phyloP scores from a whole-genome alignment of 1,140 invertebrate species.

The Capitella teleta region DNA sequence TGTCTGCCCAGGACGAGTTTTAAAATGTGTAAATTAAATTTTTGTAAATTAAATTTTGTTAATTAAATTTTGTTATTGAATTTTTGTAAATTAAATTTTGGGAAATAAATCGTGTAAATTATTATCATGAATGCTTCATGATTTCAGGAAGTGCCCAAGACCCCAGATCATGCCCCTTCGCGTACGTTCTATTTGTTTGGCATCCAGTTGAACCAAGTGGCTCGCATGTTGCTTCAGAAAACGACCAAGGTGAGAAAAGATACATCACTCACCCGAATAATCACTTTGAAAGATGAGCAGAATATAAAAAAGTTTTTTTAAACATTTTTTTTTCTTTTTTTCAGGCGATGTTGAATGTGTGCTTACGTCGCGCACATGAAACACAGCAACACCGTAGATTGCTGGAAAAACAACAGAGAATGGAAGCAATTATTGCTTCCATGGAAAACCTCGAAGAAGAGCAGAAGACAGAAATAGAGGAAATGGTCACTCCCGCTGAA shows the following conservation, averaged over 20 bases:
- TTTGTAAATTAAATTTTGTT: neutral
- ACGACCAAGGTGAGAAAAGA: conserved; percentile 62
- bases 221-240: conserved; percentile 59
- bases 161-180: conserved; percentile 47
- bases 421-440: conserved; percentile 64
- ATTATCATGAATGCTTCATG: neutral
- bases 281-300: neutral
- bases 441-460: conserved; percentile 62
- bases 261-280: neutral
- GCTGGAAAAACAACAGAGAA: conserved; percentile 70
- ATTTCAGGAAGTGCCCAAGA: conserved; percentile 52
- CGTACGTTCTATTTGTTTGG: conserved; percentile 66
- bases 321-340: conserved; percentile 3
- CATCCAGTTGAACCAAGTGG: conserved; percentile 54
- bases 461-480: conserved; percentile 65
- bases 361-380: conserved; percentile 52
- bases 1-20: neutral
- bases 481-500: conserved; percentile 68
- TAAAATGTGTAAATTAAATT: neutral
- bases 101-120: neutral
- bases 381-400: conserved; percentile 54
- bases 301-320: neutral
- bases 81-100: neutral
- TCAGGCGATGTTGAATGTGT: conserved; percentile 56
- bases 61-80: neutral